These are phyloP conservation scores for Cryptotermes secundus DNA, from an alignment of 1,140 invertebrate species.

Conservation along the genomic window DNA sequence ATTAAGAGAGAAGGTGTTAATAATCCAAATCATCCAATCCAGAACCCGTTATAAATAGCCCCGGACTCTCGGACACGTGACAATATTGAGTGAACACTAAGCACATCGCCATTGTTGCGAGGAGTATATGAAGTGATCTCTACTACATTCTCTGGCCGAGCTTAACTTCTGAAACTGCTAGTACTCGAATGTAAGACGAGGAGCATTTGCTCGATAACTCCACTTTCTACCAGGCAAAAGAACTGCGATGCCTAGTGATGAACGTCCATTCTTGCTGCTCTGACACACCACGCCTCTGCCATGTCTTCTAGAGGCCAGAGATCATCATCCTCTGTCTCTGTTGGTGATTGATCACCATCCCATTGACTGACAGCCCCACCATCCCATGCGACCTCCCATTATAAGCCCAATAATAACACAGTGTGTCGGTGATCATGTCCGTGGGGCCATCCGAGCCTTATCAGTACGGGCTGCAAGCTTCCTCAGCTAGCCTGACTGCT, in stretches of 20 bases:
- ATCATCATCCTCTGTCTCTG: neutral
- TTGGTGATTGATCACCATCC: neutral
- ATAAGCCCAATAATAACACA: neutral
- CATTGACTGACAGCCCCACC: neutral
- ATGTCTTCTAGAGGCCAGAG: neutral
- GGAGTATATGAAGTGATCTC: no score
- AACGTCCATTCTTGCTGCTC: neutral
- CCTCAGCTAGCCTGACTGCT: neutral
- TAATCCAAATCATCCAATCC: no score
- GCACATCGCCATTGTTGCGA: no score
- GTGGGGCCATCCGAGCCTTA: neutral
- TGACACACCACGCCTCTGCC: neutral
- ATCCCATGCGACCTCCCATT: neutral
- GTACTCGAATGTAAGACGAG: no score
- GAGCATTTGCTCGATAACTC: no score
- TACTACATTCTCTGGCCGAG: no score
- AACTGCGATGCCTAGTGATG: neutral
- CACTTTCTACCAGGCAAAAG: no score
- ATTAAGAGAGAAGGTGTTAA: no score
- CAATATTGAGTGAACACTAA: no score
- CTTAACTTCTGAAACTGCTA: no score
- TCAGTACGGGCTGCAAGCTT: neutral
- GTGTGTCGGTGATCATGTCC: neutral
- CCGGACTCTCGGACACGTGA: no score
- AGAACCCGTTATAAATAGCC: no score